Base-by-base conservation (phyloP, 2,888 invertebrate genomes). In the Mesodorylaimus sp. region DNA sequence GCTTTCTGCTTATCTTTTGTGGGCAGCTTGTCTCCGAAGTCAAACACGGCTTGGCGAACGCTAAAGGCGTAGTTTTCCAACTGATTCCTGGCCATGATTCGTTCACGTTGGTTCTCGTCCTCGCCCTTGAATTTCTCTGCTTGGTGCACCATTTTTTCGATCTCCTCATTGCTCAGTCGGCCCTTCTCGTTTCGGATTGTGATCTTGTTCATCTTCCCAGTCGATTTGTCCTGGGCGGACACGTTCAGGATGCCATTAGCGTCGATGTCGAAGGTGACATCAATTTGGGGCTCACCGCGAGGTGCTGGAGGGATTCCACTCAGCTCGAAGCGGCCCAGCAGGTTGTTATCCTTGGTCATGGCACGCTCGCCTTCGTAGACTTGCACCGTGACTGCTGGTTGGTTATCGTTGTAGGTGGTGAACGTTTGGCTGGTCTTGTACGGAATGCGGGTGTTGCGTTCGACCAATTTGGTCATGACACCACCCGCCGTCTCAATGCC, bases 361-460 rank as follows among this genome's bases (percentile, higher is more conserved):
- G 69, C 66, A 29, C 70, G 58, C 53, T 70, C 70, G 41, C 70
- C 70, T 58, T 83, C 85, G 61, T 2, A 84, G 1, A 67, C 80
- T 70, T 82, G 81, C n/a, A 89, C 86, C 60, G 85, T 74, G 55
- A 89, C 89, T 62, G 86, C 89, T 39, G 91, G 89, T 69, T 95
- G 93, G 73, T 95, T 95, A 72, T 95, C 93, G 0, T 88, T 84
- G 70, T 89, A 91, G 2, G 93, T 93, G 59, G 89, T 89, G 74
- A 91, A 91, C 36, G 84, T 87, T 68, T 91, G 89, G 0, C 87
- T 87, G 70, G 27, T n/a, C n/a, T 91, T 91, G 54, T 88, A 88
- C 52, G 91, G 91, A 68, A 93, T 91, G 67, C 87, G 87, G 26
- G 89, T 87, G 75, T 93, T 95, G 53, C 93, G 79, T 73, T 91